Conservation (phyloP, 2,888 invertebrate genomes). For the Cremastinae sp. region DNA sequence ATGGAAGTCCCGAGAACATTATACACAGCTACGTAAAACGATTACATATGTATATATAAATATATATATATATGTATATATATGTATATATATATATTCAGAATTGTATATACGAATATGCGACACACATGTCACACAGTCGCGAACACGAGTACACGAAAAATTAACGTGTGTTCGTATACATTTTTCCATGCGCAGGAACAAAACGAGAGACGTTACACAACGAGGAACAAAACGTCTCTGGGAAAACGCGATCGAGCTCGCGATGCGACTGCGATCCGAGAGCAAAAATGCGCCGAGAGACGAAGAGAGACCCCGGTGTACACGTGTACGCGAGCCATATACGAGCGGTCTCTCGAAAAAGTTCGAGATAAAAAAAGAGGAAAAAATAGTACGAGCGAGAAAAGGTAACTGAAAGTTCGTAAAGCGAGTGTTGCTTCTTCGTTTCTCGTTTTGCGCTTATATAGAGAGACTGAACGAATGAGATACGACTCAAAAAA, state of each 20-base stretch:
- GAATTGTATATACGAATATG: slow-evolving; percentile 21
- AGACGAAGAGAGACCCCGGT: not conserved
- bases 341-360: not conserved
- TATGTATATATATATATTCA: not conserved
- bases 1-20: slow-evolving; percentile 63
- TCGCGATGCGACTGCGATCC: slow-evolving; percentile 20
- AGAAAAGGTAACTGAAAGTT: no score
- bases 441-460: no score
- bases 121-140: slow-evolving; percentile 4
- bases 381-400: not conserved
- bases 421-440: no score
- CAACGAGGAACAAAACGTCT: slow-evolving; percentile 51
- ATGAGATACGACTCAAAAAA: no score
- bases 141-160: not conserved
- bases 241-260: slow-evolving; percentile 50
- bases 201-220: slow-evolving; percentile 41
- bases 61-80: slow-evolving; percentile 49
- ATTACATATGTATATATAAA: slow-evolving; percentile 72
- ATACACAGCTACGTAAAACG: slow-evolving; percentile 71
- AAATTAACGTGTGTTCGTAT: slow-evolving; percentile 16
- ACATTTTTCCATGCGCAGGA: slow-evolving; percentile 18
- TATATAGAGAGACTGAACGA: no score
- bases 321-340: not conserved
- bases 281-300: slow-evolving; percentile 17
- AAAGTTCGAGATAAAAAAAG: not conserved